These are phyloP conservation scores for Mesocentrotus franciscanus DNA, from an alignment of 53 echinoderm and acorn worm species.

Conservation along the genomic window DNA sequence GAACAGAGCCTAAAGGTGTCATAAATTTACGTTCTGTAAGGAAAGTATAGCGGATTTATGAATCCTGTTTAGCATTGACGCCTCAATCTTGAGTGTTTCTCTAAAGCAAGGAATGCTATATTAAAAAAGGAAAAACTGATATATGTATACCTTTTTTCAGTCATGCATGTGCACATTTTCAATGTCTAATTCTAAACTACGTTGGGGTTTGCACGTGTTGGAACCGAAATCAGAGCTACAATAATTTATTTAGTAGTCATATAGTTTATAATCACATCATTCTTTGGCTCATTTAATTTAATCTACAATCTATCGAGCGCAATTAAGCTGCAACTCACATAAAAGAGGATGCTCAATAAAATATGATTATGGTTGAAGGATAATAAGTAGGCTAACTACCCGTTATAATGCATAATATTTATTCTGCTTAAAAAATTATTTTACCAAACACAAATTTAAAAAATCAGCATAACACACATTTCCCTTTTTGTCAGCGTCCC, in stretches of 20 bases:
- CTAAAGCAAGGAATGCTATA: not conserved
- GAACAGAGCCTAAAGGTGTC: not conserved
- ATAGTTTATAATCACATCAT: not conserved
- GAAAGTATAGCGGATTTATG: not conserved
- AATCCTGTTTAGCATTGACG: not conserved
- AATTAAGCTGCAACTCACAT: not conserved
- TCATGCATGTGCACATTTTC: too few relatives aligned
- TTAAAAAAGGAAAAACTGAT: too few relatives aligned
- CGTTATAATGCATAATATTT: too few relatives aligned
- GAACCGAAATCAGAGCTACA: not conserved
- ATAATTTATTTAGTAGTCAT: not conserved
- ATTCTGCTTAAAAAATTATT: too few relatives aligned
- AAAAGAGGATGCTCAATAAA: not conserved
- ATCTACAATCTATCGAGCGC: not conserved
- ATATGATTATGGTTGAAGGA: too few relatives aligned
- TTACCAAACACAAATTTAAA: too few relatives aligned
- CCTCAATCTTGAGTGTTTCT: not conserved
- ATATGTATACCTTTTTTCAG: too few relatives aligned
- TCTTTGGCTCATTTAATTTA: not conserved
- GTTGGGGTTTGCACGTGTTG: not conserved
- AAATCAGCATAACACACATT: too few relatives aligned
- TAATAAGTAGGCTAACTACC: too few relatives aligned
- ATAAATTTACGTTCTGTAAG: not conserved
- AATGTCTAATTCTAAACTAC: too few relatives aligned
- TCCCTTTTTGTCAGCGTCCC: too few relatives aligned